phyloP scores from a whole-genome alignment of 2,113 vertebrate species.

The Tichodroma muraria region DNA sequence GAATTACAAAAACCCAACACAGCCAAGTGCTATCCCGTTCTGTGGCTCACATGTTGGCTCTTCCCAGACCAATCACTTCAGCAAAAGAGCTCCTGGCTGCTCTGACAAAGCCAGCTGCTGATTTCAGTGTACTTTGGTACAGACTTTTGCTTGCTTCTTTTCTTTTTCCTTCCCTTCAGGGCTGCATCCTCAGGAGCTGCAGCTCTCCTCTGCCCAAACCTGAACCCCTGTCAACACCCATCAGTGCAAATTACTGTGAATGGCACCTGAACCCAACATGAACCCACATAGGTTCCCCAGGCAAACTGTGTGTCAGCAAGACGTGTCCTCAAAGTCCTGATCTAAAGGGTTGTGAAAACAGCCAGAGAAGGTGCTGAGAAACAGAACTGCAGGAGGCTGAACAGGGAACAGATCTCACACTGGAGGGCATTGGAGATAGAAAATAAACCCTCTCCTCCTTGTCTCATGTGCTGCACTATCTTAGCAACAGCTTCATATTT shows the following conservation, averaged over 20 bases:
- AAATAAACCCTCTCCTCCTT: not conserved
- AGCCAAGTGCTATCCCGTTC: not conserved
- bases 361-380: not conserved
- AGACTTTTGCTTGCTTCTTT: not conserved
- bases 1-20: not conserved
- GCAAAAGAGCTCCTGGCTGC: not conserved
- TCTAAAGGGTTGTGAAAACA: not conserved
- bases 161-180: not conserved
- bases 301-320: not conserved
- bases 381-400: not conserved
- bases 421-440: accelerated
- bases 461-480: not conserved
- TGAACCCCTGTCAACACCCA: not conserved
- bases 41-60: not conserved
- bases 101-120: not conserved
- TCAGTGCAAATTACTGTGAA: not conserved
- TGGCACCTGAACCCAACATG: not conserved
- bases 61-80: not conserved
- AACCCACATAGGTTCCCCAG: not conserved
- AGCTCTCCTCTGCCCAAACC: conserved; percentile 3
- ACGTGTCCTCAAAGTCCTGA: not conserved
- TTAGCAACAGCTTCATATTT: not conserved
- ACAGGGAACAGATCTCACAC: not conserved
- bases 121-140: not conserved
- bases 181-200: not conserved